Conservation (phyloP, 2,888 invertebrate genomes). For the Labia minor region DNA sequence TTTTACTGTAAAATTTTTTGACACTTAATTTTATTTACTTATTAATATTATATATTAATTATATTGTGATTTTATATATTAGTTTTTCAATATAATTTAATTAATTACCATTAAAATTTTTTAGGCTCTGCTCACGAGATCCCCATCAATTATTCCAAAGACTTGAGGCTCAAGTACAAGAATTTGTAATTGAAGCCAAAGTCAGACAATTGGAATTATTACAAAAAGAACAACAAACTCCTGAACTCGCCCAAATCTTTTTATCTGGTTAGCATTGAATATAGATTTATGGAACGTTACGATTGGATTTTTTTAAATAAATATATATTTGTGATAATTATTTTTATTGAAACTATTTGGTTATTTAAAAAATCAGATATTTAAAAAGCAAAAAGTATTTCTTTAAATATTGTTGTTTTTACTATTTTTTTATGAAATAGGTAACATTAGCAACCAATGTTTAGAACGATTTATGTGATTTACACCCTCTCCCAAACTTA, state of each 20-base stretch:
- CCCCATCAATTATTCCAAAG: conserved; percentile 53
- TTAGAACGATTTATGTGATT: too few relatives aligned
- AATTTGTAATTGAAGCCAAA: conserved; percentile 53
- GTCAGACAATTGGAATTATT: conserved; percentile 44
- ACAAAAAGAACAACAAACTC: conserved; percentile 39
- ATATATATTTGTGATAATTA: too few relatives aligned
- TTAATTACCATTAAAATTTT: conserved; percentile 21
- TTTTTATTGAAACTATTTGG: too few relatives aligned
- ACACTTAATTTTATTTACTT: too few relatives aligned
- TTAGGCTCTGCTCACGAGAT: conserved; percentile 44
- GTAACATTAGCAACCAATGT: too few relatives aligned
- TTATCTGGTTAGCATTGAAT: conserved; percentile 36
- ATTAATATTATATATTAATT: not conserved
- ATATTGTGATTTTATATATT: not conserved
- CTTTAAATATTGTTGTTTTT: too few relatives aligned
- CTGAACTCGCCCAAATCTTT: conserved; percentile 43
- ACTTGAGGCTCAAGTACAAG: conserved; percentile 50
- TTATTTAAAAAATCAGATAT: not conserved
- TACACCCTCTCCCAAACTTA: too few relatives aligned
- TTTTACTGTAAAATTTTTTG: too few relatives aligned
- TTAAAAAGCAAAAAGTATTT: too few relatives aligned
- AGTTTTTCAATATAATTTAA: too few relatives aligned
- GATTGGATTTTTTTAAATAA: not conserved
- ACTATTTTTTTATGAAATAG: too few relatives aligned
- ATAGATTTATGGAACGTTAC: not conserved